These are phyloP conservation scores for Dioctria linearis DNA, from an alignment of 2,888 invertebrate species.

Conservation along the genomic window DNA sequence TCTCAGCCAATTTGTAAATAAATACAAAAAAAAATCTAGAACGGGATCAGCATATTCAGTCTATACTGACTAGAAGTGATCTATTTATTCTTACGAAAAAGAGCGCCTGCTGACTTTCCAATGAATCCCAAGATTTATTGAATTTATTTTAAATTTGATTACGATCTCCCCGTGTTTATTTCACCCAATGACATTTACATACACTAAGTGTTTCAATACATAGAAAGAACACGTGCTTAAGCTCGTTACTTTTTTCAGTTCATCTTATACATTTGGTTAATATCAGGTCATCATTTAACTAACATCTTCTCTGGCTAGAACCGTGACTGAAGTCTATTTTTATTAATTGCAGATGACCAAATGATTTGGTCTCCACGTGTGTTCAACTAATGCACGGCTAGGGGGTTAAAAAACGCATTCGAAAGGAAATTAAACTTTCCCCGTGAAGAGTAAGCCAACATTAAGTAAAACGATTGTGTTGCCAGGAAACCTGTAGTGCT, in stretches of 20 bases:
- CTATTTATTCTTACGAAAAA: no score
- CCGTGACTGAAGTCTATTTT: slow-evolving; percentile 13
- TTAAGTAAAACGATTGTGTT: neutral
- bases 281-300: slow-evolving; percentile 1
- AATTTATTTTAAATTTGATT: no score
- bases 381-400: neutral
- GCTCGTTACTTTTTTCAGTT: neutral
- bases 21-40: no score
- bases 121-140: no score
- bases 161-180: no score
- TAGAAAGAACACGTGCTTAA: slow-evolving; percentile 14
- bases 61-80: no score
- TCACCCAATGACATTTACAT: no score
- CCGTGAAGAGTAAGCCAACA: neutral
- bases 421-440: slow-evolving; percentile 20
- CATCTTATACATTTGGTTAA: neutral
- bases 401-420: slow-evolving; percentile 25
- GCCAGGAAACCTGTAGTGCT: neutral
- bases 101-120: no score
- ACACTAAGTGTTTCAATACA: neutral
- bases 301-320: neutral
- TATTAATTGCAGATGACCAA: slow-evolving; percentile 28
- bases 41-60: no score
- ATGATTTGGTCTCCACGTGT: slow-evolving; percentile 8
- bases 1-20: no score